Base-by-base conservation (phyloP, 2,888 invertebrate genomes). In the Neuroscelio doddi region DNA sequence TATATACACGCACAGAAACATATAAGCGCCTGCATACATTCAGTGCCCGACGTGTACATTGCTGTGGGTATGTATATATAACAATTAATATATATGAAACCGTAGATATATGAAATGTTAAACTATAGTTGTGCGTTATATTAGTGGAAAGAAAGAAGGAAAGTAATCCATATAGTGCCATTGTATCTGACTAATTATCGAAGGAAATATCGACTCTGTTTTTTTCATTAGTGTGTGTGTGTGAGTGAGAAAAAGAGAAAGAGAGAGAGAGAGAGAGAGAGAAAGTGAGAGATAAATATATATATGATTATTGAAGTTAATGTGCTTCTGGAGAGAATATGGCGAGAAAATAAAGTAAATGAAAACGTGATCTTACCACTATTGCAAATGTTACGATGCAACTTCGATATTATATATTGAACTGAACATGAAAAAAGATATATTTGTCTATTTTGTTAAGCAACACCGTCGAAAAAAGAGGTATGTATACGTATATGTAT, bases 101-200 rank as follows among this genome's bases (percentile, higher is more conserved):
- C 46, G 66, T 69, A 65, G 51, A 64, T 50, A 57, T 46, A 59
- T 41, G 44, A 63, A 46, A 66, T 57, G 62, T 64, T 64, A 50
- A 51, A 52, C 32, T 73, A 71, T 71, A 74, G 71, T 70, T 68
- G 70, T 67, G 72, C 71, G 75, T 75, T 75, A 64, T 56, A 68
- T 67, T 70, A 70, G 65, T 51, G 61, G 70, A 59, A 66, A 71
- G 66, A 62, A 62, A 58, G 61, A 69, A 68, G 71, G 71, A 71
- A 76, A 76, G 74, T 79, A 79, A 79, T 76, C 79, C 78, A 75
- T 78, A 81, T 75, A 82, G 82, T 82, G 82, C 81, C 82, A 83
- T 83, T 78, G 76, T 82, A 80, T 77, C 74, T 74, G 72, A 77
- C 68, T 79, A 76, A 82, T 79, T 75, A 46, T 65, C 59, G 36